These are phyloP conservation scores for Berghia stephanieae DNA, from an alignment of 1,140 invertebrate species.

Conservation along the genomic window DNA sequence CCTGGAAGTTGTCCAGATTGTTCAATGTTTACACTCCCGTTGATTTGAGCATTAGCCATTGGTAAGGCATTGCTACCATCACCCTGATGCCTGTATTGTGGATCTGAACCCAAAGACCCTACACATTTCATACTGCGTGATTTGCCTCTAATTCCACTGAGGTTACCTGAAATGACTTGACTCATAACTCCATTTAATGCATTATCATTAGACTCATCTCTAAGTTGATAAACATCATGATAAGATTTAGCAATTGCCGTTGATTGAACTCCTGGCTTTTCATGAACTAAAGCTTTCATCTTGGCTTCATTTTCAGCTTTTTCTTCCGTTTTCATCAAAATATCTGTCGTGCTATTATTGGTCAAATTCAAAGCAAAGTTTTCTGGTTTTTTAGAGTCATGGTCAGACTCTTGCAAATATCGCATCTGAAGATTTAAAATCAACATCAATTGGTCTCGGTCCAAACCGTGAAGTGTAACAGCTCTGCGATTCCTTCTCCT, in stretches of 20 bases:
- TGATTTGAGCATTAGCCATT: not conserved
- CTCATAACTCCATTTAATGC: too few relatives aligned
- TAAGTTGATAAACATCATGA: too few relatives aligned
- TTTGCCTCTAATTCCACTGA: too few relatives aligned
- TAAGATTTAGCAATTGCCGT: too few relatives aligned
- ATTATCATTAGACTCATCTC: too few relatives aligned
- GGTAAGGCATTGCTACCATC: not conserved
- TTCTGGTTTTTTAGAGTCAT: conserved; percentile 34
- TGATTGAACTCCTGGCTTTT: too few relatives aligned
- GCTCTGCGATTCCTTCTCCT: conserved; percentile 47
- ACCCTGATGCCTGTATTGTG: not conserved
- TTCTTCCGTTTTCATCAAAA: too few relatives aligned
- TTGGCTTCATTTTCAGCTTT: conserved; percentile 18
- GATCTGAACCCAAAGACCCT: too few relatives aligned
- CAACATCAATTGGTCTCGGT: conserved; percentile 54
- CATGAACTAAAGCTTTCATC: too few relatives aligned
- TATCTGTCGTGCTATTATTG: not conserved
- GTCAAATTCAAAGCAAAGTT: conserved; percentile 16
- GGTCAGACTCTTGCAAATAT: conserved; percentile 52
- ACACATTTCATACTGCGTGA: too few relatives aligned
- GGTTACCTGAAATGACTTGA: not conserved
- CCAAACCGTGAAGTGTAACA: conserved; percentile 55
- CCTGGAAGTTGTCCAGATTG: too few relatives aligned
- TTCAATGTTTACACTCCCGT: too few relatives aligned
- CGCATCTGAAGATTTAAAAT: conserved; percentile 58